A percentile compares a stretch with the other conserved stretches of the same genome.
These are phyloP conservation scores for Chlorocebus sabaeus DNA, from an alignment of 2,113 vertebrate species.

Conservation along the genomic window DNA sequence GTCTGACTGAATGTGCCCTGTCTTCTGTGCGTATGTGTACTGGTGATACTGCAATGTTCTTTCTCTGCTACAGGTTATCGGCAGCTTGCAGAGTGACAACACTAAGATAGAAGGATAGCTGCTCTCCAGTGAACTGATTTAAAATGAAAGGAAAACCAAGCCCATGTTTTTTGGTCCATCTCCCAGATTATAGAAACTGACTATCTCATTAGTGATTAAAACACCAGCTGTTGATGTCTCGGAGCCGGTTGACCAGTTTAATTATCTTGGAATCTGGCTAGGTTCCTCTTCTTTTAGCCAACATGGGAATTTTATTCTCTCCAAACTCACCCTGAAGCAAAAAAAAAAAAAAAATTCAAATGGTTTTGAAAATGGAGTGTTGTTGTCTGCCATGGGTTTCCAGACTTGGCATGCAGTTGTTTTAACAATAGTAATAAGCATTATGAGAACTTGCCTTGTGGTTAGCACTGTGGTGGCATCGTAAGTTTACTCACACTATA, in stretches of 20 bases:
- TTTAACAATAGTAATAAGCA: background rate
- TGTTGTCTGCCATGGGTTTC: background rate
- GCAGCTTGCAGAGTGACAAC: background rate
- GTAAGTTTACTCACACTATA: background rate
- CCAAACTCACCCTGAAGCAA: background rate
- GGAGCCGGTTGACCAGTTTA: conserved; percentile 52
- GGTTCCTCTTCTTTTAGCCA: conserved; percentile 42
- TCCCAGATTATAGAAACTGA: conserved; percentile 63
- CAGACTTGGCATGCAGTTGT: background rate
- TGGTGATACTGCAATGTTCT: background rate
- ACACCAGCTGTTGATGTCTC: conserved; percentile 58
- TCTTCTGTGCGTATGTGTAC: background rate
- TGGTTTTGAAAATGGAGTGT: background rate
- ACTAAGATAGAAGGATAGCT: background rate
- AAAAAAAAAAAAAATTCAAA: background rate
- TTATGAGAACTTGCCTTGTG: background rate
- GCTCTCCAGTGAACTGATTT: conserved; percentile 7
- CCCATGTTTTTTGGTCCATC: conserved; percentile 39
- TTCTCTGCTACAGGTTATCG: conserved; percentile 39
- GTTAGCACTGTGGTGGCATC: background rate
- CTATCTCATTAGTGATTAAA: conserved; percentile 65
- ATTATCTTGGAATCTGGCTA: conserved; percentile 60
- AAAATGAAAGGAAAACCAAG: conserved; percentile 46
- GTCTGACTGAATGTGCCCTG: background rate
- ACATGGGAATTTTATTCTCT: conserved; percentile 16